A percentile compares a stretch with the other conserved stretches of the same genome.
phyloP scores from a whole-genome alignment of 2,888 invertebrate genomes.

The Orthosia gothica region DNA sequence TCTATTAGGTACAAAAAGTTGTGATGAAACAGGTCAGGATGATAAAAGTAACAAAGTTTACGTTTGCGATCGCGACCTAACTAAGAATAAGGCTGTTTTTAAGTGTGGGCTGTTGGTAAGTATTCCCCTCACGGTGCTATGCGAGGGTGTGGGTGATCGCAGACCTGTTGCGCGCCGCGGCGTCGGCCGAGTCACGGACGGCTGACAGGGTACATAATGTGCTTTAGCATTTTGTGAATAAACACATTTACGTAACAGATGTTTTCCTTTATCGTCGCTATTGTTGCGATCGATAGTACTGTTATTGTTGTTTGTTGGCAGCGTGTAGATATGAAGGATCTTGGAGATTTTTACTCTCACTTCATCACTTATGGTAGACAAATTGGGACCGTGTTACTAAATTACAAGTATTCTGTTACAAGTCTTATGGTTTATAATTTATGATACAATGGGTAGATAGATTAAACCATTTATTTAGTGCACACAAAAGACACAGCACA shows the following conservation, averaged over 20 bases:
- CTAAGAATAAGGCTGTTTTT: conserved; percentile 46
- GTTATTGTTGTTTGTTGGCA: conserved; percentile 1
- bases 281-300: conserved; percentile 11
- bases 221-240: conserved; percentile 59
- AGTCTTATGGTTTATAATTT: background rate
- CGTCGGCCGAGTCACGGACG: conserved; percentile 24
- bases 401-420: background rate
- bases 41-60: conserved; percentile 43
- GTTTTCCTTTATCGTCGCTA: conserved; percentile 28
- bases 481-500: too few species aligned
- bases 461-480: too few species aligned
- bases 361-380: background rate
- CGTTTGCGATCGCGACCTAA: conserved; percentile 26
- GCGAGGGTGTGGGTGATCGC: conserved; percentile 35
- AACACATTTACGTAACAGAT: conserved; percentile 55
- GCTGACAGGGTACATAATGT: conserved; percentile 49
- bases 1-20: conserved; percentile 11
- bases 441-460: background rate
- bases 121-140: conserved; percentile 63
- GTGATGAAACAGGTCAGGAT: conserved; percentile 35
- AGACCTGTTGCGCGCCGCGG: conserved; percentile 61
- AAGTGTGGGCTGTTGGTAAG: conserved; percentile 57
- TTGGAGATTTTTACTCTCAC: background rate
- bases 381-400: background rate
- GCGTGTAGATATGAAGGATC: background rate